Evolutionary conservation across 2,113 vertebrate species (phyloP).

Genomic region (Ranitomeya variabilis): DNA sequence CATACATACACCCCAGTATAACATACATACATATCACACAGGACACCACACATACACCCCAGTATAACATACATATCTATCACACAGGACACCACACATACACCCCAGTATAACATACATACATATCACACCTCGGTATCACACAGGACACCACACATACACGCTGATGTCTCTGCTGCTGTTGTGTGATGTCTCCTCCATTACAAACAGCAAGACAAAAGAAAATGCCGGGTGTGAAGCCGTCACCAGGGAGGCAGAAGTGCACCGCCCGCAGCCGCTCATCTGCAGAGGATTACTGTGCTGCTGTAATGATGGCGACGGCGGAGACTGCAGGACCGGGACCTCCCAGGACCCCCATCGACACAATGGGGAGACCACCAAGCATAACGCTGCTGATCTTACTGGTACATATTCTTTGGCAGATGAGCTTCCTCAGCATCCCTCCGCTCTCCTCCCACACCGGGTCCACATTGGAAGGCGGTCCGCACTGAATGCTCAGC

Average conservation of each 20-base stretch:
- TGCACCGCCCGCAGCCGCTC: background rate
- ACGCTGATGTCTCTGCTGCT: no score
- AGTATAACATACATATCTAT: no score
- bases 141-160: no score
- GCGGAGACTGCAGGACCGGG: background rate
- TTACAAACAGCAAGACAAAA: constrained; percentile 9
- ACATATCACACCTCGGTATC: no score
- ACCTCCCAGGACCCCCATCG: background rate
- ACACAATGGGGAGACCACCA: background rate
- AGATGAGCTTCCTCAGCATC: constrained; percentile 82
- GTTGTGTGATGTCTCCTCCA: background rate
- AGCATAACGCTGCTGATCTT: constrained; percentile 63
- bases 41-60: no score
- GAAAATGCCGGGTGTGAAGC: background rate
- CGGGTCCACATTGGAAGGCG: constrained; percentile 3
- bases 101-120: no score
- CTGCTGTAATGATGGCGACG: constrained; percentile 15
- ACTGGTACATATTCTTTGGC: constrained; percentile 78
- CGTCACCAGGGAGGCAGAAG: background rate
- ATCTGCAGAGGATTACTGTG: background rate
- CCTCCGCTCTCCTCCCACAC: constrained; percentile 59
- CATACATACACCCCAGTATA: no score
- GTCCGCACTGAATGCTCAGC: background rate
- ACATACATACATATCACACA: no score
- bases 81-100: no score